Base-by-base conservation (phyloP, 92 coral and sea anemone species). In the Epizoanthus illoricatus region DNA sequence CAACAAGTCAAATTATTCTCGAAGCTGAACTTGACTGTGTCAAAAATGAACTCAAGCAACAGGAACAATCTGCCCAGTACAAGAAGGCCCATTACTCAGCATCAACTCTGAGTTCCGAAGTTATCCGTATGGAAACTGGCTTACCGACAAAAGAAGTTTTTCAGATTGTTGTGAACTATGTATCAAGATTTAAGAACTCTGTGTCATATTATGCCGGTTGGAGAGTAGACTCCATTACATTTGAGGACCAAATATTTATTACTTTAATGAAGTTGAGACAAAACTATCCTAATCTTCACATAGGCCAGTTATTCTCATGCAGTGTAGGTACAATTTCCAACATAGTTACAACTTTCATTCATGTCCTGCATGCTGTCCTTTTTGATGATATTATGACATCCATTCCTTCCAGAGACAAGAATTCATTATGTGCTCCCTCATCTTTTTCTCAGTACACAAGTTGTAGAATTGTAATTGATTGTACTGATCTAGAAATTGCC, bases 401-500 rank as follows among this genome's bases (percentile, higher is more conserved):
- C 16, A 71, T 91, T 54, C 94, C 92, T 16, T 85, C 94, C 6
- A 81, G 89, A 55, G 86, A 80, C 7, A 91, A 91, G 64, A 85
- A 88, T 67, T 76, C 69, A 71, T 43, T 55, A 24, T 69, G 85
- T 65, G 73, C 87, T 57, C 88, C 88, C 18, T 80, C 89, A 4
- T 91, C 92, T 24, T 91, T 91, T 91, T 67, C 90, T 39, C 69
- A 81, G 66, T 76, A 61, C 74, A 69, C 87, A 73, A 81, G 69
- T 65, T 87, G 93, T 64, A 69, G 84, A 40, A 68, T 90, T 6
- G 76, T 90, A 17, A 88, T 90, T 16, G 94, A 91, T 69, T 91
- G 94, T 68, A 91, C 94, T n/a, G 85, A 88, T 63, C 62, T 76
- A 23, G 91, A 88, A 54, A 70, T 87, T 73, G 90, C 90, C 42